A percentile compares a stretch with the other conserved stretches of the same genome.
Conservation (phyloP, 1,140 invertebrate genomes). For the Drosophila pectinifera region DNA sequence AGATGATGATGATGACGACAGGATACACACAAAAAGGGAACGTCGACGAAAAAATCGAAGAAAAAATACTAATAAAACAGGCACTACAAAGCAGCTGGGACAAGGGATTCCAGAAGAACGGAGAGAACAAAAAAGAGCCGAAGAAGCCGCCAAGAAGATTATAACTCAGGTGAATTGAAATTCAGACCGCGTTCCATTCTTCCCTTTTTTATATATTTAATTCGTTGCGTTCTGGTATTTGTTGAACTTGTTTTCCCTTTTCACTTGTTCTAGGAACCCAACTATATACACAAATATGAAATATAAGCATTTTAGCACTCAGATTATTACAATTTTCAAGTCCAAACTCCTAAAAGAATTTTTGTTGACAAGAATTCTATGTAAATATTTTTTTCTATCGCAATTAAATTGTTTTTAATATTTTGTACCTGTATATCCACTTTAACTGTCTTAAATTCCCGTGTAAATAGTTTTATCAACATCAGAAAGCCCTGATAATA, state of each 20-base stretch:
- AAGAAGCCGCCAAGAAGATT: conserved; percentile 9
- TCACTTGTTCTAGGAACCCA: background rate
- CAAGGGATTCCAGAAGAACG: conserved; percentile 28
- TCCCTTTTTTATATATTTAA: conserved; percentile 14
- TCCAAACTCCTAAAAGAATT: no score
- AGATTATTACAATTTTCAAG: no score
- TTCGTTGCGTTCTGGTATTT: conserved; percentile 2
- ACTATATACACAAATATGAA: no score
- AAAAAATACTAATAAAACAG: conserved; percentile 31
- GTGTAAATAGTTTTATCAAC: background rate
- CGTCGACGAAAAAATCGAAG: conserved; percentile 20
- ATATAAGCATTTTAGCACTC: no score
- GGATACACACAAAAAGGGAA: conserved; percentile 61
- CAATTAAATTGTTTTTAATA: background rate
- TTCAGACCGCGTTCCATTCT: conserved; percentile 55
- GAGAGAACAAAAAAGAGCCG: background rate
- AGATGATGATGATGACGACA: conserved; percentile 63
- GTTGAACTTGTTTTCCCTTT: conserved; percentile 33
- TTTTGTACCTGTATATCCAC: background rate
- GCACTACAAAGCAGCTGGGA: conserved; percentile 47
- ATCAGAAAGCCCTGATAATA: no score
- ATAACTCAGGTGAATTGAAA: conserved; percentile 52
- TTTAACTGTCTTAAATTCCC: no score
- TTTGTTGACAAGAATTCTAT: background rate
- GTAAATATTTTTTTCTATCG: background rate